Conservation (phyloP, 1,140 invertebrate genomes). For the Tetramorium simillimum region DNA sequence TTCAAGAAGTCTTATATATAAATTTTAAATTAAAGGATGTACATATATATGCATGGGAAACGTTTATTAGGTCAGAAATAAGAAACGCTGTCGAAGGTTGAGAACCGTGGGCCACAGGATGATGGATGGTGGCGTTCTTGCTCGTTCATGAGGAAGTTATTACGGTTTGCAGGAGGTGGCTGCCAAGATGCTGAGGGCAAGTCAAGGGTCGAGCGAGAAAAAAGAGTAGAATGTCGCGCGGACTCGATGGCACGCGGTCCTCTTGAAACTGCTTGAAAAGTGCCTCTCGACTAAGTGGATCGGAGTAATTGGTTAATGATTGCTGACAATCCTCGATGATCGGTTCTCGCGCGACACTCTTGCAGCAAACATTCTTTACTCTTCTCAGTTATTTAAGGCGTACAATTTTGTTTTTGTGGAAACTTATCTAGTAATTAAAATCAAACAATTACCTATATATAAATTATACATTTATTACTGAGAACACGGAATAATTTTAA, state of each 20-base stretch:
- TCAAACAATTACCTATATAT: background rate
- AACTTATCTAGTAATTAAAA: background rate
- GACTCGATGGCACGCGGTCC: constrained; percentile 48
- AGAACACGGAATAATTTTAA: background rate
- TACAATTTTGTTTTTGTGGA: background rate
- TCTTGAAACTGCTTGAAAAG: constrained; percentile 61
- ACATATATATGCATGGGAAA: background rate
- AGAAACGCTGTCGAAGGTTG: constrained; percentile 61
- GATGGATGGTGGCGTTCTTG: constrained; percentile 77
- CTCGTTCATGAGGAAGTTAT: constrained; percentile 77
- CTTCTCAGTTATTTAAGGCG: background rate
- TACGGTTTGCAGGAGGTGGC: constrained; percentile 68
- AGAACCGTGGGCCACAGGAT: constrained; percentile 70
- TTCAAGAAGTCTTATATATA: background rate
- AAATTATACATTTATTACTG: background rate
- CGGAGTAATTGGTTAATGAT: constrained; percentile 72
- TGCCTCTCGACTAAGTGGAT: constrained; percentile 11
- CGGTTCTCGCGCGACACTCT: constrained; percentile 24
- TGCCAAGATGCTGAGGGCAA: constrained; percentile 33
- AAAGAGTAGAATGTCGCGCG: constrained; percentile 65
- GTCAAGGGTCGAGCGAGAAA: constrained; percentile 52
- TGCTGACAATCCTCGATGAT: constrained; percentile 36
- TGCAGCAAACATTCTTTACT: constrained; percentile 30
- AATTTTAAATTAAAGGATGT: background rate
- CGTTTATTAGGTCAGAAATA: constrained; percentile 40